A percentile compares a stretch with the other conserved stretches of the same genome.
phyloP scores from a whole-genome alignment of 2,888 invertebrate species.

The Hanleya hanleyi region DNA sequence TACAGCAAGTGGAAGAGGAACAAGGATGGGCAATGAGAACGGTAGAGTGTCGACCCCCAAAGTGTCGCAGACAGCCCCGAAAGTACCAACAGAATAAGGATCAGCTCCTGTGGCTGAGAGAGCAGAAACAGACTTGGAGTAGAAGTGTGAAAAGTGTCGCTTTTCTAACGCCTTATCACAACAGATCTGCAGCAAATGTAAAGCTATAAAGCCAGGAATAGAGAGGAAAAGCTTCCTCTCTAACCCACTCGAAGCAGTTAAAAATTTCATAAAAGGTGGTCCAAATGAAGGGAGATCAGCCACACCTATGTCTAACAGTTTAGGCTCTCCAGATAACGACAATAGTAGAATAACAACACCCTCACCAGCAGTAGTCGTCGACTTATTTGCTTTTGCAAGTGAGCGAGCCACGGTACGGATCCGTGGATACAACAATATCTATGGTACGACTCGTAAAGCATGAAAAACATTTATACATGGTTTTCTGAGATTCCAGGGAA shows the following conservation, averaged over 20 bases:
- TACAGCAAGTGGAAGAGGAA: background rate
- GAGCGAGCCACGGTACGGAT: too few species aligned
- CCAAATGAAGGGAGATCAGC: background rate
- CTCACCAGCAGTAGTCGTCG: too few species aligned
- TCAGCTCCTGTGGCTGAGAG: background rate
- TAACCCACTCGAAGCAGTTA: background rate
- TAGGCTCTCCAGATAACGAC: background rate
- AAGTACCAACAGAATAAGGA: background rate
- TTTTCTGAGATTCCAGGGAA: too few species aligned
- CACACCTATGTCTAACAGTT: background rate
- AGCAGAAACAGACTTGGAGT: background rate
- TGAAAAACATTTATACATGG: too few species aligned
- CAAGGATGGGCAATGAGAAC: background rate
- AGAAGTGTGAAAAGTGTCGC: constrained; percentile 74
- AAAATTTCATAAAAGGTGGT: background rate
- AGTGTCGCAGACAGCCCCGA: background rate
- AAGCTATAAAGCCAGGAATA: background rate
- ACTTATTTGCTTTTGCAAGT: too few species aligned
- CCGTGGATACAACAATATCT: too few species aligned
- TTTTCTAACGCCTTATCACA: background rate
- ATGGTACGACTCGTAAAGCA: too few species aligned
- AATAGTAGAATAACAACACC: background rate
- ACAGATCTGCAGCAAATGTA: background rate
- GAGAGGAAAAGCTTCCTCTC: background rate
- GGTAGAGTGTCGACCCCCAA: background rate